Evolutionary conservation across 92 coral and sea anemone genomes (phyloP).

Genomic region (Palythoa caribaeorum): DNA sequence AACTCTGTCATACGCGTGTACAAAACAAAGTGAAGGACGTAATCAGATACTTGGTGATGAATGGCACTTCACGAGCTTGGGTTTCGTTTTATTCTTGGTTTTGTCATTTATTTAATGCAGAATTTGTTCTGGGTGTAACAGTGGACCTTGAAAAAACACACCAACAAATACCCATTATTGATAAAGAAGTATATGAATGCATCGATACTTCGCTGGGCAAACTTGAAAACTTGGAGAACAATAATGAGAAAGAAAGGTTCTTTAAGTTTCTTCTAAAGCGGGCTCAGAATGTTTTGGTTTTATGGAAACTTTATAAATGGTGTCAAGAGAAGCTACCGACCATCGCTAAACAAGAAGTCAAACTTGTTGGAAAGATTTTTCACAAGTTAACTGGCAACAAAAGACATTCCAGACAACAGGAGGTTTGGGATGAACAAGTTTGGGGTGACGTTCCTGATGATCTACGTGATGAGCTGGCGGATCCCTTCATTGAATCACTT

Average conservation of each 20-base stretch:
- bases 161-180: background rate
- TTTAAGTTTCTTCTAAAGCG: background rate
- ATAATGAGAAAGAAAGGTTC: background rate
- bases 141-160: background rate
- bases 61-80: background rate
- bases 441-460: conserved; percentile 69
- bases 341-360: background rate
- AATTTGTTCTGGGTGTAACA: background rate
- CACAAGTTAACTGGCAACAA: background rate
- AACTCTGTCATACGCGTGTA: conserved; percentile 15
- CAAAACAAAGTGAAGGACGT: background rate
- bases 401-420: conserved; percentile 24
- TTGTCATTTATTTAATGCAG: conserved; percentile 30
- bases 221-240: background rate
- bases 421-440: conserved; percentile 45
- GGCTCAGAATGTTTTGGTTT: background rate
- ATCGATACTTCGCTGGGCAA: background rate
- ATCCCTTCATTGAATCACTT: conserved; percentile 53
- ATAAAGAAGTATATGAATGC: background rate
- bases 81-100: background rate
- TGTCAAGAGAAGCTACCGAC: conserved; percentile 8
- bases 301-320: conserved; percentile 27
- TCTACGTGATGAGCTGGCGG: conserved; percentile 54
- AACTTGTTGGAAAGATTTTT: conserved; percentile 33
- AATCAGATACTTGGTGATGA: background rate